Percentiles rank a stretch among this genome's conserved stretches.
Conservation (phyloP, 2,797 vertebrate species). For the Odontamblyopus rebecca region DNA sequence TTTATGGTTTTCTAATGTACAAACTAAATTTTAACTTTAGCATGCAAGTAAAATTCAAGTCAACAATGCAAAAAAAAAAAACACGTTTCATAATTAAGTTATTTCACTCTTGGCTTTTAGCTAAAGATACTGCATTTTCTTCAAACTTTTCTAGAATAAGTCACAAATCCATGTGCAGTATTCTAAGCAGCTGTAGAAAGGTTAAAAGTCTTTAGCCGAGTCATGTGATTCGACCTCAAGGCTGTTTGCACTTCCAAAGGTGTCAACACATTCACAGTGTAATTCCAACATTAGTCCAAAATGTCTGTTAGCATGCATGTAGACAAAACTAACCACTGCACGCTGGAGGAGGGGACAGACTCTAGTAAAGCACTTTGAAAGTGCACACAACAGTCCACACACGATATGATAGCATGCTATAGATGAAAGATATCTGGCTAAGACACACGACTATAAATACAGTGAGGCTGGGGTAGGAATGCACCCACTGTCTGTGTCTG, state of each 20-base stretch:
- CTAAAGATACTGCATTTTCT: too few species aligned
- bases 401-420: slow-evolving; percentile 44
- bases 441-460: slow-evolving; percentile 66
- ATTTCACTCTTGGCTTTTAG: too few species aligned
- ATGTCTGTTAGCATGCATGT: slow-evolving; percentile 10
- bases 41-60: too few species aligned
- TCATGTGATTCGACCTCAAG: slow-evolving; percentile 22
- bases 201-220: slow-evolving; percentile 11
- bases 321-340: slow-evolving; percentile 10
- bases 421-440: slow-evolving; percentile 49
- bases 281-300: slow-evolving; percentile 11
- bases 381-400: slow-evolving; percentile 33
- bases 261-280: slow-evolving; percentile 1
- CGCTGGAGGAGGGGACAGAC: slow-evolving; percentile 16
- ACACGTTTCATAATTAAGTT: too few species aligned
- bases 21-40: too few species aligned
- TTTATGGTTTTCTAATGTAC: too few species aligned
- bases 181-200: slow-evolving; percentile 12
- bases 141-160: too few species aligned
- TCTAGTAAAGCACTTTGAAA: slow-evolving; percentile 35
- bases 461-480: slow-evolving; percentile 50
- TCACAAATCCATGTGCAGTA: slow-evolving; percentile 1
- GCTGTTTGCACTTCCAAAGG: slow-evolving; percentile 14
- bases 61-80: too few species aligned
- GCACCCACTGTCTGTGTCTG: slow-evolving; percentile 20